These are phyloP conservation scores for Felis chaus DNA, from an alignment of 2,113 vertebrate genomes.

Conservation along the genomic window DNA sequence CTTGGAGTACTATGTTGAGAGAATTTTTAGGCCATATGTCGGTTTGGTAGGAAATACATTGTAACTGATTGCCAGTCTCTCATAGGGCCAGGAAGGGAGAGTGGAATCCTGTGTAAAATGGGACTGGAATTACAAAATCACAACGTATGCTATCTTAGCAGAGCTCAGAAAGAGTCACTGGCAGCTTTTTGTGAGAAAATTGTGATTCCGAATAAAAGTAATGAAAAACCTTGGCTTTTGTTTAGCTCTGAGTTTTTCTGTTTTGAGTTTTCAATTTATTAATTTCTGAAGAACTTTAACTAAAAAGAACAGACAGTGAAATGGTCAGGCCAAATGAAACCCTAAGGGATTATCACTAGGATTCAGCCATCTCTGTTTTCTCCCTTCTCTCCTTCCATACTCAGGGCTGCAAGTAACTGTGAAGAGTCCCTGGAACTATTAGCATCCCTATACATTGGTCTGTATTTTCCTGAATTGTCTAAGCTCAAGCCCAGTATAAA, in stretches of 20 bases:
- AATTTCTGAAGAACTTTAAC: conserved; percentile 8
- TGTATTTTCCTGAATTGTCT: not conserved
- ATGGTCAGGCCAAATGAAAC: not conserved
- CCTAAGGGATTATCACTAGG: not conserved
- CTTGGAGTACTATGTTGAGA: not conserved
- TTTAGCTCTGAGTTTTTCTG: conserved; percentile 5
- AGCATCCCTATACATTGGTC: not conserved
- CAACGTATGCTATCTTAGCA: not conserved
- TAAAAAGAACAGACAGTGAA: not conserved
- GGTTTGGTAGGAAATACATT: not conserved
- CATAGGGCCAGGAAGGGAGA: not conserved
- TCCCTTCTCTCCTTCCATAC: not conserved
- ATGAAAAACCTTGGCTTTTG: conserved; percentile 29
- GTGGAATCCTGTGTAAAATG: not conserved
- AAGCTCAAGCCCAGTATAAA: not conserved
- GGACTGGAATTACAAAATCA: not conserved
- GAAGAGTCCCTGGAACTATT: not conserved
- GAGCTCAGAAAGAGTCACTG: not conserved
- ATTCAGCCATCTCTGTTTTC: not conserved
- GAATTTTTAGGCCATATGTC: not conserved
- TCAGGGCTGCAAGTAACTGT: not conserved
- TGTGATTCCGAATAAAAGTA: conserved; percentile 33
- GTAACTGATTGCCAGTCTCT: not conserved
- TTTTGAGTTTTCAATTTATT: not conserved
- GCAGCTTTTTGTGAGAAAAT: not conserved